Evolutionary conservation across 2,888 invertebrate species (phyloP), one percentile per base, ranked within the genome.

Genomic region (Serripes groenlandicus): DNA sequence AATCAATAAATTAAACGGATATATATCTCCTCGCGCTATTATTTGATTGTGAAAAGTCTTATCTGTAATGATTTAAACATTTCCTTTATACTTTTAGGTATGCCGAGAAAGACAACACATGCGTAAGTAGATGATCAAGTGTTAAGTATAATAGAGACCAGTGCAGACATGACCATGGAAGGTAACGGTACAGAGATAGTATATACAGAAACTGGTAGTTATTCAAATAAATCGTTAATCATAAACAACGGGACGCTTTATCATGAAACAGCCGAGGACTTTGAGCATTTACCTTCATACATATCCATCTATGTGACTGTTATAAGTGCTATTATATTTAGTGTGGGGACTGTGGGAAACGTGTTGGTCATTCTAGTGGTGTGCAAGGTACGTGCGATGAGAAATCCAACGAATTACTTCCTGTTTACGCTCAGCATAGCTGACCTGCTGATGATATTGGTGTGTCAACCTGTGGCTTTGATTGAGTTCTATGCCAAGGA

Each of bases 341-440:
- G 97, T 92, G 95, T 98, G 89, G 98, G 98, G 52, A 97, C 98
- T 85, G 96, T 98, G 88, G 98, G 98, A 30, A 99, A 99, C 94
- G 96, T 98, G 84, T 97, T 98, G 97, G 98, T 98, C 93, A 98
- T 98, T 49, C 96, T 98, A 92, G 98, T 99, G 90, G 98, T 98
- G 89, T 96, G 98, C 93, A 97, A 97, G 94, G 98, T 98, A 71
- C 97, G 98, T 94, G 98, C 98, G 94, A 97, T 98, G 97, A 96
- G 98, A 92, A 98, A 98, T 93, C 98, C 98, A 75, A 98, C 98
- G 83, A 98, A 98, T 94, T 98, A 98, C 92, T 98, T 98, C 95
- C 96, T 99, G 92, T 97, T 98, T 95, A 98, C 98, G 95, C 95
- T 99, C 93, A 98, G 98, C 94, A 96, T 98, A 54, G 98, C 98